Conservation (phyloP, 2,113 vertebrate genomes). For the Dicerorhinus sumatrensis region DNA sequence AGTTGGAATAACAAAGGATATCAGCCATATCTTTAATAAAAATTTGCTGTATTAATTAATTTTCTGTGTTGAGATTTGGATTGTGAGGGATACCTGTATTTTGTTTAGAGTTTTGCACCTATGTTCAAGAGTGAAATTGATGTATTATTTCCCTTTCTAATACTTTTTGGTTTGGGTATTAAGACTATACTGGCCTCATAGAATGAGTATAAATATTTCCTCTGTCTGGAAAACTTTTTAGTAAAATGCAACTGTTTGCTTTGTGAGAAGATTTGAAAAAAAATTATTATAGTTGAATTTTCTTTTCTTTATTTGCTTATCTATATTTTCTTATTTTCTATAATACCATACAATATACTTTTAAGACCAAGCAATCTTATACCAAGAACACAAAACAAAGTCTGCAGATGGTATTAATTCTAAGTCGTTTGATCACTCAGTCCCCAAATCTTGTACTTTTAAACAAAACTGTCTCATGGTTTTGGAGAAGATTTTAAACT, state of each 20-base stretch:
- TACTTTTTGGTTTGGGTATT: not conserved
- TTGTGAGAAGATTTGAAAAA: not conserved
- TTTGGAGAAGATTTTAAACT: not conserved
- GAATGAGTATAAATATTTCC: not conserved
- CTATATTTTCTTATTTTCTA: not conserved
- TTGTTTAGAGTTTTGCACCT: not conserved
- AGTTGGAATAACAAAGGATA: slow-evolving; percentile 5
- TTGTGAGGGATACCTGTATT: not conserved
- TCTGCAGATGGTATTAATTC: not conserved
- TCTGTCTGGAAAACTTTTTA: not conserved
- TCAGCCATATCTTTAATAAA: not conserved
- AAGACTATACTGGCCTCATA: not conserved
- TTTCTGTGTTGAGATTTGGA: not conserved
- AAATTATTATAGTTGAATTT: not conserved
- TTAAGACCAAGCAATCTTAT: not conserved
- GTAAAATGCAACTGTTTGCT: not conserved
- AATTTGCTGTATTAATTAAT: not conserved
- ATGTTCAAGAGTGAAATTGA: not conserved
- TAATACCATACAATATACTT: not conserved
- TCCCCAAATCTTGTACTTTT: not conserved
- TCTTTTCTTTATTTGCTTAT: not conserved
- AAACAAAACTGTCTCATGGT: not conserved
- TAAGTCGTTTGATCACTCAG: not conserved
- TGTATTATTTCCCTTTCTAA: not conserved
- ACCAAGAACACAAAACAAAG: not conserved